Base-by-base conservation (phyloP, 2,888 invertebrate genomes). In the Drosophila prostipennis region DNA sequence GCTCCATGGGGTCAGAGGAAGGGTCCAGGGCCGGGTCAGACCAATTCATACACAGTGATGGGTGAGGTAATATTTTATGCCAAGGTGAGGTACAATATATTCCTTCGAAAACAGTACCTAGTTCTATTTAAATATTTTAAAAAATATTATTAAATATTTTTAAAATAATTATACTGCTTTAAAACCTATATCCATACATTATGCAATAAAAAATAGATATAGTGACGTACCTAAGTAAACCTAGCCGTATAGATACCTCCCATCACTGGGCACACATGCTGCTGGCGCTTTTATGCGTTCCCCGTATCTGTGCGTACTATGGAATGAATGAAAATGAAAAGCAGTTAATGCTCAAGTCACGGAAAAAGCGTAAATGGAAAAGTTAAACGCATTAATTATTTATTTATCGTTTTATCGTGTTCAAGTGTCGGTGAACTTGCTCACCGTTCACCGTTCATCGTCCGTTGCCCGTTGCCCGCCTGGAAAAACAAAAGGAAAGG, bases 381-480 rank as follows among this genome's bases (percentile, higher is more conserved):
- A 85, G 85, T 88, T 89, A 83, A 88, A 78, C 78, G 76, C 79
- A 89, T 90, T 90, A 90, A 89, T 90, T 90, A 89, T 89, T 90
- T 83, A 90, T 89, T 84, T 89, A 88, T 88, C 80, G 78, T 76
- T 77, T 81, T 80, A 79, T 75, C 78, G 74, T 71, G 80, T 74
- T 80, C 74, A 87, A 87, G 84, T 80, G 89, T 87, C 89, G 79
- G 73, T 87, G 89, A 89, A 89, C 89, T 77, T 82, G 74, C 43
- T 36, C 43, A 53, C 52, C 70, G 51, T 55, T 36, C 43, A 53
- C 52, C 70, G 51, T 55, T 63, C 52, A 52, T 42, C 63, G 64
- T 63, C 46, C 75, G 67, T 29, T 64, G 63, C 57, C 46, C 75
- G 67, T 29, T 64, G 63, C 57, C 67, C 68, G 69, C 67, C 70